phyloP scores from a whole-genome alignment of 2,113 vertebrate species.

The Orcinus orca region DNA sequence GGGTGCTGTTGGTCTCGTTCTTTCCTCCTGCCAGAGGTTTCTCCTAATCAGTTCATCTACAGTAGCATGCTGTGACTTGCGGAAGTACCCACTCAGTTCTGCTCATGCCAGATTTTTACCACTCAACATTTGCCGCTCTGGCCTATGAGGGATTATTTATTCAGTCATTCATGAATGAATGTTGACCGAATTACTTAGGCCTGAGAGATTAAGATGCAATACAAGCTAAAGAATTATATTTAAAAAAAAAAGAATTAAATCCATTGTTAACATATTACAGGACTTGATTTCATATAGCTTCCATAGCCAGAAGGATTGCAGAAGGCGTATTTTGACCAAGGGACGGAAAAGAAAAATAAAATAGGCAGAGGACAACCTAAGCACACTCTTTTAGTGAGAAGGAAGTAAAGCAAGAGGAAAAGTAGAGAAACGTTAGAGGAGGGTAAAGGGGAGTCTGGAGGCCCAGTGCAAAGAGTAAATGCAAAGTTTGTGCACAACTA shows the following conservation, averaged over 20 bases:
- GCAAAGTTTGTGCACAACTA: not conserved
- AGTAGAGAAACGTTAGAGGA: not conserved
- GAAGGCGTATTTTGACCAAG: not conserved
- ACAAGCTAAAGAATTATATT: not conserved
- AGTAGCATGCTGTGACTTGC: not conserved
- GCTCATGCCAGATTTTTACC: not conserved
- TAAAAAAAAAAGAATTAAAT: not conserved
- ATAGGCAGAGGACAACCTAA: not conserved
- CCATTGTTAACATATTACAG: not conserved
- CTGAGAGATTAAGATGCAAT: not conserved
- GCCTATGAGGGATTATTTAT: not conserved
- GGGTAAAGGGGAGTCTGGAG: too few relatives aligned
- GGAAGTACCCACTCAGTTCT: not conserved
- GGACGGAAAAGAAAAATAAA: not conserved
- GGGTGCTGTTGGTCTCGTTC: not conserved
- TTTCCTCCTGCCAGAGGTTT: not conserved
- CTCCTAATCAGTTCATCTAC: not conserved
- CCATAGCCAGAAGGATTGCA: not conserved
- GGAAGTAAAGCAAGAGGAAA: not conserved
- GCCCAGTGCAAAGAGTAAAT: not conserved
- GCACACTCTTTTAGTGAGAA: not conserved
- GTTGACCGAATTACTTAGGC: not conserved
- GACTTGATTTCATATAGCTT: not conserved
- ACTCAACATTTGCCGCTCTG: not conserved
- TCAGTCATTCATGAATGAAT: not conserved